phyloP scores from a whole-genome alignment of 37 sponge, comb jelly and placozoan species.

The Ephydatia muelleri region DNA sequence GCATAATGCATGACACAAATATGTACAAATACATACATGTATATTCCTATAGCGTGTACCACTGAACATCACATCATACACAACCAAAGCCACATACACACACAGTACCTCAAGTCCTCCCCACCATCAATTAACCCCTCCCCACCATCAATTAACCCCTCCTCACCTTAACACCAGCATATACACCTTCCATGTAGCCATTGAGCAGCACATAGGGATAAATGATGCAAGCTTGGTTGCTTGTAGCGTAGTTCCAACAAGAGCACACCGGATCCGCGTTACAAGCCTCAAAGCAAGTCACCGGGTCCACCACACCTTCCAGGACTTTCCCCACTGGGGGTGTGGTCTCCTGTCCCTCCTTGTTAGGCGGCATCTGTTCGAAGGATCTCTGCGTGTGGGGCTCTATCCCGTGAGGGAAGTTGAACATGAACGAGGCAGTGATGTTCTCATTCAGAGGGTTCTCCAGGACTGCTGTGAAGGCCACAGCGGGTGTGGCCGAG shows the following conservation, averaged over 20 bases:
- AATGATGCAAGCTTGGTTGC: background rate
- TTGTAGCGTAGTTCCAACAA: background rate
- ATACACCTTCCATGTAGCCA: background rate
- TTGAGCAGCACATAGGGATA: slow-evolving; percentile 10
- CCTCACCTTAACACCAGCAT: slow-evolving; percentile 12
- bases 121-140: background rate
- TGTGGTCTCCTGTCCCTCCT: background rate
- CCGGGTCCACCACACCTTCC: background rate
- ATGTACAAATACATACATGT: no score
- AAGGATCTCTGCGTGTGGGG: background rate
- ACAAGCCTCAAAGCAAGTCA: background rate
- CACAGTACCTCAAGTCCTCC: background rate
- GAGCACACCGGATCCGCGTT: background rate
- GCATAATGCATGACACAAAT: no score
- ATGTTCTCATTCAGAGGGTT: background rate
- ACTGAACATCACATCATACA: no score
- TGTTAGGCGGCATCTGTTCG: background rate
- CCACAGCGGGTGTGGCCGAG: slow-evolving; percentile 20
- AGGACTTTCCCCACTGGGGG: background rate
- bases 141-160: background rate
- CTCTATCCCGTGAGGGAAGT: slow-evolving; percentile 4
- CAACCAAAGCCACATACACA: background rate
- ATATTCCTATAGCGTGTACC: no score
- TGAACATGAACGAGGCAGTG: slow-evolving; percentile 21
- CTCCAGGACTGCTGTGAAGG: slow-evolving; percentile 13